phyloP scores from a whole-genome alignment of 2,888 invertebrate genomes.

The Priapulus caudatus region DNA sequence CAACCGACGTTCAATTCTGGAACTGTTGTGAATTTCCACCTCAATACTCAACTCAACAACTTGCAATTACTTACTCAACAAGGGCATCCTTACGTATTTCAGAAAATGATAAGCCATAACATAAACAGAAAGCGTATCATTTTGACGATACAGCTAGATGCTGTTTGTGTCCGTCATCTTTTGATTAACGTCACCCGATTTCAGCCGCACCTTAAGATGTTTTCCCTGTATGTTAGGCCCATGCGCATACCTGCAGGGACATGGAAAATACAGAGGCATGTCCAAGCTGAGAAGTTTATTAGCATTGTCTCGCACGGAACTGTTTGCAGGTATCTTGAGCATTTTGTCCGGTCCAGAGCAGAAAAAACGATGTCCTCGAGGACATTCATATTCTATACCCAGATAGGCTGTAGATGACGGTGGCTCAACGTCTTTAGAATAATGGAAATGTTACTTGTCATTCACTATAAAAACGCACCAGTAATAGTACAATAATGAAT shows the following conservation, averaged over 20 bases:
- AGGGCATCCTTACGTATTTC: not conserved
- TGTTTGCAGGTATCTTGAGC: conserved; percentile 56
- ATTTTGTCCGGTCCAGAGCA: conserved; percentile 72
- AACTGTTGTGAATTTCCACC: too few species aligned
- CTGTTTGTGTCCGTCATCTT: too few species aligned
- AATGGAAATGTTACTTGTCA: too few species aligned
- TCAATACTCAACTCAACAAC: too few species aligned
- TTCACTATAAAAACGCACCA: conserved; percentile 8
- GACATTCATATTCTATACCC: conserved; percentile 94
- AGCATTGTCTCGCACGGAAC: conserved; percentile 65
- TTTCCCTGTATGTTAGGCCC: too few species aligned
- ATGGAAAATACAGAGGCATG: conserved; percentile 77
- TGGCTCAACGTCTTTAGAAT: not conserved
- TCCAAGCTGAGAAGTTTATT: conserved; percentile 69
- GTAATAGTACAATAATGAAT: too few species aligned
- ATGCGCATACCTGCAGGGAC: conserved; percentile 59
- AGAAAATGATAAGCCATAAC: not conserved
- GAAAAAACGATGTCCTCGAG: conserved; percentile 91
- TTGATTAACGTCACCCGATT: too few species aligned
- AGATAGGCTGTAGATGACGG: conserved; percentile 41
- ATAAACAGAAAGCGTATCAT: not conserved
- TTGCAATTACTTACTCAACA: too few species aligned
- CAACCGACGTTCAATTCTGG: too few species aligned
- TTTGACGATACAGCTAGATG: too few species aligned
- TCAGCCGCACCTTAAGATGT: too few species aligned